Evolutionary conservation across 2,113 vertebrate species (phyloP), one percentile per base, ranked within the genome.

Genomic region (Lanius collurio): DNA sequence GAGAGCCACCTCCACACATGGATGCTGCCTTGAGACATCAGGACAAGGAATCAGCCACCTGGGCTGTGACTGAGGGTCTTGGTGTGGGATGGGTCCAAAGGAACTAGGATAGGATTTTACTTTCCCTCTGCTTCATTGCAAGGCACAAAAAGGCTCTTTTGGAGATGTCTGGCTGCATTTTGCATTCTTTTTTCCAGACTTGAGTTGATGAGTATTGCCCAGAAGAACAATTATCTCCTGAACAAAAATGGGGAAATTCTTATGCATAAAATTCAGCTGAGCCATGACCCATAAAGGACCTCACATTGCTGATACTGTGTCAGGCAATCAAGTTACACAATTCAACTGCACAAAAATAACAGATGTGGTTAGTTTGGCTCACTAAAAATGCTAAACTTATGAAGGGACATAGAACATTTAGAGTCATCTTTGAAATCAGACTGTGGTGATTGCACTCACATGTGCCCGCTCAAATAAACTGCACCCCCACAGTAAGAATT

Each of bases 281-380:
- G 39, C 69, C 1, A 1, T 87, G 90, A 67, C 73, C 59, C 16
- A 0, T 59, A 33, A 89, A 78, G 42, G 42, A 78, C 60, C 77
- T 87, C 39, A 50, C 15, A 26, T 47, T 93, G 64, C 83, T 74
- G 46, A 46, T 44, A 31, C 28, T 80, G 26, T 50, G 46, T 83
- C 87, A 93, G 84, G 56, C 85, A 89, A 81, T 55, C 56, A 39
- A 67, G 56, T 84, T 78, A 87, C 42, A 70, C 7, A 37, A n/a
- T 53, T 86, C 53, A 77, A 55, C 64, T 35, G 42, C 28, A 78
- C 33, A 63, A 78, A 80, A 92, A 46, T 57, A 80, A 83, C 1
- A 2, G 39, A 41, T 62, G 28, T 37, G 41, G 21, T 70, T 55
- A 64, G 37, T 37, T 79, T 70, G 83, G 63, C 44, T 47, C 42